Evolutionary conservation across 2,888 invertebrate genomes (phyloP).

Genomic region (Gandaritis pyraliata): DNA sequence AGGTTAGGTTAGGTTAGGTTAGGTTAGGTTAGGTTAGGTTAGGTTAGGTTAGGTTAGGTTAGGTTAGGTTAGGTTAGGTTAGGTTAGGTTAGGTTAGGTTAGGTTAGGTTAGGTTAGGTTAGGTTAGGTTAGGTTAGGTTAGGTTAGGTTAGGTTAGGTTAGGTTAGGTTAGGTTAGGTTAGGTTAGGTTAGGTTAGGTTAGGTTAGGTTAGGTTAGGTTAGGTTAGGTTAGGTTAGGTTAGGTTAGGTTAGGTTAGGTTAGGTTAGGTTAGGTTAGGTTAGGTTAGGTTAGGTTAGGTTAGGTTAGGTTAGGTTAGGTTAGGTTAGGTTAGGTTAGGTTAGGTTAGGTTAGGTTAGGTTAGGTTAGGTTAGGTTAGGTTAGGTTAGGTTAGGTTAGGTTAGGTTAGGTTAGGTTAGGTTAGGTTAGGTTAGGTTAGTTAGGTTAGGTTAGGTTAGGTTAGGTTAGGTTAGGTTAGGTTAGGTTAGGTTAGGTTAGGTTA

Average conservation of each 20-base stretch:
- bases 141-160: constrained; percentile 29
- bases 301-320: constrained; percentile 33
- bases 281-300: constrained; percentile 34
- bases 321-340: constrained; percentile 34
- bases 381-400: constrained; percentile 21
- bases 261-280: constrained; percentile 34
- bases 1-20: constrained; percentile 26
- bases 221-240: constrained; percentile 34
- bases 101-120: constrained; percentile 23
- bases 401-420: constrained; percentile 29
- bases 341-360: constrained; percentile 31
- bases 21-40: constrained; percentile 11
- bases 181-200: constrained; percentile 34
- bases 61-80: too few relatives aligned
- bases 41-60: constrained; percentile 18
- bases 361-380: constrained; percentile 16
- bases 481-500: constrained; percentile 19
- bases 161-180: constrained; percentile 31
- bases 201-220: constrained; percentile 34
- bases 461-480: constrained; percentile 18
- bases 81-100: too few relatives aligned
- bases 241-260: constrained; percentile 34
- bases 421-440: constrained; percentile 35
- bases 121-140: constrained; percentile 30
- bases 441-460: constrained; percentile 24